Conservation (phyloP, 2,113 vertebrate species). For the Eudyptes chrysolophus region DNA sequence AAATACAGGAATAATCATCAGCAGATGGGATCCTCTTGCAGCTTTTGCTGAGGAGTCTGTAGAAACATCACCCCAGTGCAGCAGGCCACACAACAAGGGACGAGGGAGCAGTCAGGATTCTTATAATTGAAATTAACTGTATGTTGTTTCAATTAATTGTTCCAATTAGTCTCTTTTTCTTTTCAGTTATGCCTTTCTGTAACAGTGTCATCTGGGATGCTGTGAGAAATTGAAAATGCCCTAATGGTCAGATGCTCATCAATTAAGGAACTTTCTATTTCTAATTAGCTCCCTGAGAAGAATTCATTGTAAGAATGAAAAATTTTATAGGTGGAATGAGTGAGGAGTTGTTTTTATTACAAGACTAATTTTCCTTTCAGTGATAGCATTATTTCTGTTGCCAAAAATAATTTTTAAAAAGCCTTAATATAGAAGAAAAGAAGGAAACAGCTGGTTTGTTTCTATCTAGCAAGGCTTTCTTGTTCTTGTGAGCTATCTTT, state of each 20-base stretch:
- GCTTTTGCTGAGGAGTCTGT: neutral
- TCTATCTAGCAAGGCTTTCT: neutral
- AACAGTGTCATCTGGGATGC: slow-evolving; percentile 68
- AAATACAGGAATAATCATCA: slow-evolving; percentile 1
- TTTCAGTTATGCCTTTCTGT: slow-evolving; percentile 53
- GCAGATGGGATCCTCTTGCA: neutral
- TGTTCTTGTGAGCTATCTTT: neutral
- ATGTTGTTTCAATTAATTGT: slow-evolving; percentile 78
- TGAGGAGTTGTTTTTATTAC: neutral
- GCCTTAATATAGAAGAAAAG: neutral
- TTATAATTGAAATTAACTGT: slow-evolving; percentile 70
- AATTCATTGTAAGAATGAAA: slow-evolving; percentile 3
- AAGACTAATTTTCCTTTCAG: neutral
- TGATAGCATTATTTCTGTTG: neutral
- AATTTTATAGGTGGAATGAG: neutral
- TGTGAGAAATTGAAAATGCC: slow-evolving; percentile 68
- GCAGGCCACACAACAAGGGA: neutral
- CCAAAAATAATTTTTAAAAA: neutral
- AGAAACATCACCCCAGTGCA: neutral
- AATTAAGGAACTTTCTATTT: slow-evolving; percentile 67
- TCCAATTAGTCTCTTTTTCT: slow-evolving; percentile 70
- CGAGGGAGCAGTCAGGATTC: neutral
- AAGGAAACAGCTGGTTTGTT: neutral
- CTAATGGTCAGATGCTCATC: slow-evolving; percentile 65
- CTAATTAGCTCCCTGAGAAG: slow-evolving; percentile 64